phyloP scores from a whole-genome alignment of 2,797 vertebrate species.

The Ceyx erithaca region DNA sequence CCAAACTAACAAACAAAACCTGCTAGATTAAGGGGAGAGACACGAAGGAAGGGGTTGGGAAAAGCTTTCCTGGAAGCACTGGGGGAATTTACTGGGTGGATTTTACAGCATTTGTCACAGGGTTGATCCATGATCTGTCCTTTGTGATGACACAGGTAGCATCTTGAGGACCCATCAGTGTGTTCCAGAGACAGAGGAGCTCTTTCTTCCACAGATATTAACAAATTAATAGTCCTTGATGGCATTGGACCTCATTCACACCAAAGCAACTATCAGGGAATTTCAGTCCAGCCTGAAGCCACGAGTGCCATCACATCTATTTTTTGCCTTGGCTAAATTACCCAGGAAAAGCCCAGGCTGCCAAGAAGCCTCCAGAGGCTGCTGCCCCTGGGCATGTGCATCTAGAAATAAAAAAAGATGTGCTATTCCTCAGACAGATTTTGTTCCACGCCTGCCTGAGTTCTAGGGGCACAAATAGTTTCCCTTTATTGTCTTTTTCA shows the following conservation, averaged over 20 bases:
- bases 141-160: background rate
- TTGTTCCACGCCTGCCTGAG: background rate
- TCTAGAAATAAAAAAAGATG: background rate
- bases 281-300: slow-evolving; percentile 20
- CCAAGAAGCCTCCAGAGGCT: slow-evolving; percentile 22
- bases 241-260: background rate
- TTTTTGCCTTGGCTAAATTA: slow-evolving; percentile 32
- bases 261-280: background rate
- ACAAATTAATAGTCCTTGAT: background rate
- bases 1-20: background rate
- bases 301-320: slow-evolving; percentile 9
- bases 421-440: background rate
- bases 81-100: background rate
- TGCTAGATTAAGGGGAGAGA: background rate
- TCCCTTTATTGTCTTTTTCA: background rate
- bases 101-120: background rate
- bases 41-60: background rate
- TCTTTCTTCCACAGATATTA: slow-evolving; percentile 7
- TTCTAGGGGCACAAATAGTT: background rate
- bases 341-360: slow-evolving; percentile 9
- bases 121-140: background rate
- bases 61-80: background rate
- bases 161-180: background rate
- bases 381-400: fast-evolving
- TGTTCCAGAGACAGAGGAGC: background rate